Conservation (phyloP, 2,888 invertebrate species). For the Apamea crenata region DNA sequence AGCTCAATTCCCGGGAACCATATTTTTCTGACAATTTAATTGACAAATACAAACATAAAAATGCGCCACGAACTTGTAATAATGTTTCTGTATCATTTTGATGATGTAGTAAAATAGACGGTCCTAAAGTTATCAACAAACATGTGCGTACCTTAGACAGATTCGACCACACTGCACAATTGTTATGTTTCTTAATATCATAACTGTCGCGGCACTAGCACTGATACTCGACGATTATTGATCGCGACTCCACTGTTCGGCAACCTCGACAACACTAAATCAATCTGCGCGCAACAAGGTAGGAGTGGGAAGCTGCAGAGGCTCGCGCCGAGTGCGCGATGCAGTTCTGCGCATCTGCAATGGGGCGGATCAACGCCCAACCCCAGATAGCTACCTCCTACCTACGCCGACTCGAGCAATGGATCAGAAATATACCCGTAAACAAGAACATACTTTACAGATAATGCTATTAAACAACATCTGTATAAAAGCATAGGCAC, state of each 20-base stretch:
- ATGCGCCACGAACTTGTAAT: background rate
- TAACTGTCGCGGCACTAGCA: background rate
- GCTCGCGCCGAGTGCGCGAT: background rate
- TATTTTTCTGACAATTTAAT: background rate
- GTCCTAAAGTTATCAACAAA: background rate
- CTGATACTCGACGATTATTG: no score
- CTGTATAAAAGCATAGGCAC: no score
- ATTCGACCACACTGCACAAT: background rate
- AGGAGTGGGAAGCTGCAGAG: background rate
- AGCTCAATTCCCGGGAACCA: no score
- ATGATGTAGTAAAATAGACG: background rate
- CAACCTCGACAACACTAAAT: background rate
- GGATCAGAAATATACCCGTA: background rate
- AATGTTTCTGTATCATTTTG: background rate
- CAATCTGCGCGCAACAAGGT: background rate
- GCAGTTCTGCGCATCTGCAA: conserved; percentile 15
- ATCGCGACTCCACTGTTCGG: background rate
- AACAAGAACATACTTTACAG: background rate
- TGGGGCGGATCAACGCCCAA: background rate
- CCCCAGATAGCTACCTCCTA: no score
- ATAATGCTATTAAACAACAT: no score
- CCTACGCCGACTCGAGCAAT: background rate
- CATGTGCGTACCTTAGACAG: no score
- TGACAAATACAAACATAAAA: background rate
- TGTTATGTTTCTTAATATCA: background rate